These are phyloP conservation scores for Neosilurus mollespiculum DNA, from an alignment of 2,797 vertebrate genomes.

Conservation along the genomic window DNA sequence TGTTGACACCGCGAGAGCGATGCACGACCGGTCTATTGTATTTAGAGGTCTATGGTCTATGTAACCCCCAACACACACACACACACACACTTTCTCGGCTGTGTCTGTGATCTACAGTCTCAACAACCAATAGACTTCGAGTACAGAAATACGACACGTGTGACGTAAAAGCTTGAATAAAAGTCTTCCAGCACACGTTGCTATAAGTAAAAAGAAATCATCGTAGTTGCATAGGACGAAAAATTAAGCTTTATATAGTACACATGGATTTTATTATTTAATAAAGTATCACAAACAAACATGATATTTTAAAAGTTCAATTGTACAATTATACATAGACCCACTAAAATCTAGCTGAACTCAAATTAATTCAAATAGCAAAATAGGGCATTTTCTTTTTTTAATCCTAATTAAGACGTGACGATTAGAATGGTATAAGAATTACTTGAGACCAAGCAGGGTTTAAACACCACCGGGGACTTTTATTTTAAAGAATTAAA, in stretches of 20 bases:
- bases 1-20: no score
- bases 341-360: background rate
- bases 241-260: background rate
- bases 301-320: no score
- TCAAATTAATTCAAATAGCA: background rate
- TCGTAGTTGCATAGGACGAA: no score
- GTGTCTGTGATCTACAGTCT: constrained; percentile 28
- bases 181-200: background rate
- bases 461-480: background rate
- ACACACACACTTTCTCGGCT: constrained; percentile 24
- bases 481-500: constrained; percentile 12
- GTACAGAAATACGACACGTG: background rate
- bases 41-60: no score
- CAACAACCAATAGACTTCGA: constrained; percentile 44
- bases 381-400: background rate
- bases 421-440: background rate
- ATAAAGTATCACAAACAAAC: background rate
- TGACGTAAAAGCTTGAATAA: background rate
- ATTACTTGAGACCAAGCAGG: background rate
- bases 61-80: no score
- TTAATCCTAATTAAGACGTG: background rate
- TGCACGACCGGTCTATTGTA: no score
- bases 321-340: no score
- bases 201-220: background rate
- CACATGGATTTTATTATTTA: background rate